These are phyloP conservation scores for Oncorhynchus masou DNA, from an alignment of 2,113 vertebrate genomes.

Conservation along the genomic window DNA sequence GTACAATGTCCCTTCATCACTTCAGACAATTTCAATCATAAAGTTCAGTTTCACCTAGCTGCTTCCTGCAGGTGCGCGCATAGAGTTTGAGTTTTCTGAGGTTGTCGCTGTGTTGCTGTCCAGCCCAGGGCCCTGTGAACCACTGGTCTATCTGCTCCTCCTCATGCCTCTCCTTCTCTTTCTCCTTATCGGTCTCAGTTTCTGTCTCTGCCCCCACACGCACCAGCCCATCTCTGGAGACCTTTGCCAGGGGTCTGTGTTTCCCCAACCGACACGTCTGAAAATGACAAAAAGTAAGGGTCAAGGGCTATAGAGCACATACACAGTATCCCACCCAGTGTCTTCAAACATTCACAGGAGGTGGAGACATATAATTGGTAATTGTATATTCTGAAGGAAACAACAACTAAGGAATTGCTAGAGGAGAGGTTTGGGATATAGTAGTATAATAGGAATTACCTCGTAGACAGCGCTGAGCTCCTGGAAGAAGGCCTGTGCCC, in stretches of 20 bases:
- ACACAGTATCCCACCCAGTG: too few relatives aligned
- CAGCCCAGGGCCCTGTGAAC: conserved; percentile 84
- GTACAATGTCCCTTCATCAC: too few relatives aligned
- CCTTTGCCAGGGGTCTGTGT: conserved; percentile 92
- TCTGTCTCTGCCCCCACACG: conserved; percentile 76
- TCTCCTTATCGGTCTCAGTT: conserved; percentile 64
- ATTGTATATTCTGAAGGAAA: too few relatives aligned
- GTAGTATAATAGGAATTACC: conserved; percentile 64
- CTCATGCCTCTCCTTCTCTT: conserved; percentile 78
- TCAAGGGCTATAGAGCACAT: too few relatives aligned
- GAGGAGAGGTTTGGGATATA: too few relatives aligned
- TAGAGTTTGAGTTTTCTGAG: conserved; percentile 93
- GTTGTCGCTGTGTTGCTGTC: conserved; percentile 89
- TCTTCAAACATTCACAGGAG: too few relatives aligned
- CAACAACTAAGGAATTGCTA: too few relatives aligned
- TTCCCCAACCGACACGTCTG: conserved; percentile 95
- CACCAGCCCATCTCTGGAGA: conserved; percentile 90
- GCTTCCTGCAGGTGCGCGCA: conserved; percentile 89
- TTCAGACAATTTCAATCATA: not conserved
- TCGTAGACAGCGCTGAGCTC: conserved; percentile 97
- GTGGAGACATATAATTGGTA: too few relatives aligned
- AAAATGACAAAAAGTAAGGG: not conserved
- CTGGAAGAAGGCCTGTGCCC: conserved; percentile 91
- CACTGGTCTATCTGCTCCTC: conserved; percentile 87
- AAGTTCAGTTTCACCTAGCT: conserved; percentile 79